Conservation (phyloP, 1,140 invertebrate species). For the Lysiphlebus fabarum region DNA sequence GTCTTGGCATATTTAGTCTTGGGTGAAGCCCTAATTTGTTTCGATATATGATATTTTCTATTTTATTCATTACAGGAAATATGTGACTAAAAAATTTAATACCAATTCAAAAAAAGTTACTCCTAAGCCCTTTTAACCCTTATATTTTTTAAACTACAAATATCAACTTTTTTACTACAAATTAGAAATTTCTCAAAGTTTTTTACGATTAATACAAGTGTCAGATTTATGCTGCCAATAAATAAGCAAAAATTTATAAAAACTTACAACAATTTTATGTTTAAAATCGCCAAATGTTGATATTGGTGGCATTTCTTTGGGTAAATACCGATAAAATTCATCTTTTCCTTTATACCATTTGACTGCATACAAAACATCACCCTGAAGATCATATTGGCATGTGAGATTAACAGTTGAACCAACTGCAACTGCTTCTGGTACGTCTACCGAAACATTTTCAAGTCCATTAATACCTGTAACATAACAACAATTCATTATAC, state of each 20-base stretch:
- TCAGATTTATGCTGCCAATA: too few species aligned
- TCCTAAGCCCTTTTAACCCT: too few species aligned
- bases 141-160: too few species aligned
- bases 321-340: slow-evolving; percentile 74
- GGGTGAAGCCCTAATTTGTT: too few species aligned
- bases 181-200: too few species aligned
- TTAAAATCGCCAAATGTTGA: slow-evolving; percentile 63
- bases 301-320: slow-evolving; percentile 69
- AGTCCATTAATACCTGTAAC: slow-evolving; percentile 46
- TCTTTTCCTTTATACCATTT: slow-evolving; percentile 80
- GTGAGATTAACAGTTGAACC: slow-evolving; percentile 52
- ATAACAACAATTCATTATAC: background rate
- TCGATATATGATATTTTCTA: too few species aligned
- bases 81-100: too few species aligned
- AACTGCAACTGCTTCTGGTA: slow-evolving; percentile 53
- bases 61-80: too few species aligned
- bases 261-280: slow-evolving; percentile 70
- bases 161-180: too few species aligned
- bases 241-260: background rate
- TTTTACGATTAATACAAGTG: too few species aligned
- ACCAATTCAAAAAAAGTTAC: too few species aligned
- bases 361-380: slow-evolving; percentile 70
- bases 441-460: slow-evolving; percentile 50
- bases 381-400: slow-evolving; percentile 50
- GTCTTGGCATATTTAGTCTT: too few species aligned